phyloP scores from a whole-genome alignment of 2,113 vertebrate genomes.

The Otus sunia region DNA sequence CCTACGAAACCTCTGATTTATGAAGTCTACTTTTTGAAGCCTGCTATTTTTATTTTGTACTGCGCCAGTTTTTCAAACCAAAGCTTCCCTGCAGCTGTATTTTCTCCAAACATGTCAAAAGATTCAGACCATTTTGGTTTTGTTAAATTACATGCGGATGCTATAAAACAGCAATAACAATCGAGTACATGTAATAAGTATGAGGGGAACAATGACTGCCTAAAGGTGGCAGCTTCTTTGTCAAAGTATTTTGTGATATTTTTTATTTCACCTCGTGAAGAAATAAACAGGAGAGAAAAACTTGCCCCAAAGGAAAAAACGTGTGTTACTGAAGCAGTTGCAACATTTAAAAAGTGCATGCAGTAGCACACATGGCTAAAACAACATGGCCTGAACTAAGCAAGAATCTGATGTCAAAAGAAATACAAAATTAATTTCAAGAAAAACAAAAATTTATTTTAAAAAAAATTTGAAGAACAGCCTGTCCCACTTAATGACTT shows the following conservation, averaged over 20 bases:
- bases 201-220: not conserved
- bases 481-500: not conserved
- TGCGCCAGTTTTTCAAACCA: not conserved
- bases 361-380: not conserved
- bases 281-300: not conserved
- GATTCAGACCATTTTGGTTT: not conserved
- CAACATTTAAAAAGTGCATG: not conserved
- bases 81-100: not conserved
- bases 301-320: not conserved
- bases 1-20: conserved; percentile 16
- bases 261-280: not conserved
- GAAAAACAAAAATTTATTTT: not conserved
- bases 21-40: conserved; percentile 4
- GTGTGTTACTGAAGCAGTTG: not conserved
- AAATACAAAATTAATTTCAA: not conserved
- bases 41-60: not conserved
- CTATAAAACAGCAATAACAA: not conserved
- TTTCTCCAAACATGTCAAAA: conserved; percentile 33
- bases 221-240: not conserved
- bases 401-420: not conserved
- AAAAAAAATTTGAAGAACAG: not conserved
- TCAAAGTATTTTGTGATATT: not conserved
- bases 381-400: not conserved
- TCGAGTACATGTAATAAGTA: not conserved
- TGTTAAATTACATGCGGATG: not conserved